Base-by-base conservation (phyloP, 2,888 invertebrate species). In the Ochlodes sylvanus region DNA sequence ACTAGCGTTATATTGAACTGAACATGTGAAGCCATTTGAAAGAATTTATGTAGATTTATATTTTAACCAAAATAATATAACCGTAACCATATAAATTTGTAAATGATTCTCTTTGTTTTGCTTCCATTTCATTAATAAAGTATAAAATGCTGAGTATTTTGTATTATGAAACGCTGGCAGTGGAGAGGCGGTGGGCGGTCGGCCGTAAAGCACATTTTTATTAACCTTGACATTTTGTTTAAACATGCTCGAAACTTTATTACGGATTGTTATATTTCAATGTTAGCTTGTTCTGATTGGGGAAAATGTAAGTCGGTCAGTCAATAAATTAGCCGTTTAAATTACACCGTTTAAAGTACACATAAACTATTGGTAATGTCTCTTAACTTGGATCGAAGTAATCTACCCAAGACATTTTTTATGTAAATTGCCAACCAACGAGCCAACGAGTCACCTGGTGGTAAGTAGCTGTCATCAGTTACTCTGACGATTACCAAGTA, bases 31-130 rank as follows among this genome's bases (percentile, higher is more conserved):
- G 47, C 27, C 60, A 44, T 44, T 5, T 14, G 6, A 42, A 42
- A 9, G 19, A 21, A 38, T 58, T 42, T 12, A 42, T 42, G n/a
- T n/a, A 9, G 42, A 42, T 42, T 58, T 42, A 14, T 61, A 61
- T 15, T 50, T 50, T 50, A n/a, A 60, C 32, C 34, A 34, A 61
- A 61, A 61, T 47, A 52, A 52, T 44, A 19, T 34, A n/a, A n/a
- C n/a, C n/a, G n/a, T n/a, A n/a, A 7, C n/a, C 19, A 38, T 27
- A 34, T 50, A 38, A 38, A 38, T 34, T 50, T 7, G 27, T 34
- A 62, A 60, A 62, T 62, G 34, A 62, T 62, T 62, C 62, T 27
- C 27, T 62, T 52, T 52, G 52, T 62, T n/a, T 17, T 54, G n/a
- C 21, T 62, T 50, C 12, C 41, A 21, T 62, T 52, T 41, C 19